These are phyloP conservation scores for Heteractis magnifica DNA, from an alignment of 92 coral and sea anemone genomes.

Conservation along the genomic window DNA sequence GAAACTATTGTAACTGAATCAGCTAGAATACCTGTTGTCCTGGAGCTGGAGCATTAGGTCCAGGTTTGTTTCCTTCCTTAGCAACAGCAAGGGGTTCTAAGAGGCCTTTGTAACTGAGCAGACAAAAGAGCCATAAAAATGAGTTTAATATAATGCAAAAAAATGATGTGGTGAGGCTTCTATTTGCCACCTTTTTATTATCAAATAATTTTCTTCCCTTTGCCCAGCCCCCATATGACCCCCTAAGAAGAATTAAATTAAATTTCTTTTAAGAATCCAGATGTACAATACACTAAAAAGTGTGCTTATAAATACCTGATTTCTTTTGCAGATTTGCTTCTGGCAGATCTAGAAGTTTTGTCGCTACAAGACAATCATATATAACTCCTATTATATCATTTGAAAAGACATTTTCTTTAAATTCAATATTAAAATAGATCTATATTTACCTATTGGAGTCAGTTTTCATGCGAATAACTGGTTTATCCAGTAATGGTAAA, in stretches of 20 bases:
- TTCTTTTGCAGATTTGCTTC: conserved; percentile 35
- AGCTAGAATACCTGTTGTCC: conserved; percentile 83
- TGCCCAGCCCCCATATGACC: too few relatives aligned
- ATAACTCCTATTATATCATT: too few relatives aligned
- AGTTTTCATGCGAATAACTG: conserved; percentile 33
- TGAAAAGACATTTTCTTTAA: background rate
- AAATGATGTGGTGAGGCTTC: too few relatives aligned
- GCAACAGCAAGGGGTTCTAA: conserved; percentile 89
- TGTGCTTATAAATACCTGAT: background rate
- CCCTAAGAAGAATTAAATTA: too few relatives aligned
- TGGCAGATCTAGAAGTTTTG: background rate
- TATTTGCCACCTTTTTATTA: too few relatives aligned
- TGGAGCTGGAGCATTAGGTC: conserved; percentile 95
- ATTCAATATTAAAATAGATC: background rate
- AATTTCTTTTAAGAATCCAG: too few relatives aligned
- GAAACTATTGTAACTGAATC: background rate
- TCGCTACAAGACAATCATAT: background rate
- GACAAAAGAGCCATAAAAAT: too few relatives aligned
- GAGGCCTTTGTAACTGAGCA: conserved; percentile 63
- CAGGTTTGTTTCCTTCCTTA: conserved; percentile 84
- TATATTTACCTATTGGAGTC: conserved; percentile 17
- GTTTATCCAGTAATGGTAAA: conserved; percentile 84
- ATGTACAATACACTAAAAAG: background rate
- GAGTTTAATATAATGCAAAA: too few relatives aligned
- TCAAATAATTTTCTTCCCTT: too few relatives aligned